Base-by-base conservation (phyloP, 2,888 invertebrate genomes). In the Meganola albula region DNA sequence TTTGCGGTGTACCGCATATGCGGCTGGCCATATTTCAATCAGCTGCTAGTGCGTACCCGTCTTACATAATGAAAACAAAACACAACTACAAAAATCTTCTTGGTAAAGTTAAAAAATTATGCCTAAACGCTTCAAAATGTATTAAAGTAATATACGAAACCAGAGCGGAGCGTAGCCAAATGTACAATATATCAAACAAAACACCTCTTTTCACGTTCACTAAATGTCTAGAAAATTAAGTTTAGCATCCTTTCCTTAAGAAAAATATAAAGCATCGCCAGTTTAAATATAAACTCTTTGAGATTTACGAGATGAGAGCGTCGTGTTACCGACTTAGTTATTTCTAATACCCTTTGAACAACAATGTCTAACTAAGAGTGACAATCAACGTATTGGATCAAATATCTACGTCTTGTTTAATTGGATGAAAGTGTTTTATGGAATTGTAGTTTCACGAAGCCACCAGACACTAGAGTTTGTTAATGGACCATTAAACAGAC, bases 401-500 rank as follows among this genome's bases (percentile, higher is more conserved):
- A 71, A 69, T 65, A 65, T 64, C 65, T 63, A 62, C 58, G 61
- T 58, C 57, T 48, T 45, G 48, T 68, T 73, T 67, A 77, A 80
- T 74, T 71, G 72, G 47, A 61, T 61, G 61, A 71, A 73, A 80
- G 75, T 78, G 78, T 75, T 80, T 75, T 76, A 77, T 75, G 60
- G 62, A 66, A 68, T 53, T 61, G 65, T 63, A 64, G 63, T 57
- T 64, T 60, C 64, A 73, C 74, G 70, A 65, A 72, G 66, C 70
- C 69, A 69, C 74, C 71, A 71, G 64, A 68, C 71, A 65, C 67
- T 58, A 66, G 74, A 75, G 68, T 61, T 58, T 48, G 55, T 74
- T 74, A 83, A 83, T 79, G 78, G 76, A 54, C 73, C 75, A 78
- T 77, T 73, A 79, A 82, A 79, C 64, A 60, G 67, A 70, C 63